These are phyloP conservation scores for Drosophila melanogaster DNA, from an alignment of 1,140 invertebrate species.

Conservation along the genomic window DNA sequence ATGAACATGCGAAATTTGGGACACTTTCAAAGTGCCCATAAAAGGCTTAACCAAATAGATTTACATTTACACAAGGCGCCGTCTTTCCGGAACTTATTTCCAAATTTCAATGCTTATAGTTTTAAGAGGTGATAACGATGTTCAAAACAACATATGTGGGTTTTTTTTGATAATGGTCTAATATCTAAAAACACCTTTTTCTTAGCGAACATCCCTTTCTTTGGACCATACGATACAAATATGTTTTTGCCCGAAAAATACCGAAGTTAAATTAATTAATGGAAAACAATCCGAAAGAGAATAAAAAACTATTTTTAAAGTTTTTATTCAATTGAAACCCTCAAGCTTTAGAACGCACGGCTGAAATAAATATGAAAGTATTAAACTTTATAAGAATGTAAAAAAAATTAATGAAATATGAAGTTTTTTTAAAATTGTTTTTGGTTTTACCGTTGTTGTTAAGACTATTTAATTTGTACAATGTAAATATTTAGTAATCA, in stretches of 20 bases:
- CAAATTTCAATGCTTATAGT: not conserved
- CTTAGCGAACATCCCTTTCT: not conserved
- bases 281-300: too few species aligned
- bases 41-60: slow-evolving; percentile 21
- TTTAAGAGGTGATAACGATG: not conserved
- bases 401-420: too few species aligned
- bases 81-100: not conserved
- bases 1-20: slow-evolving; percentile 38
- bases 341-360: too few species aligned
- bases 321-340: too few species aligned
- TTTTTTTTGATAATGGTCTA: not conserved
- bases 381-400: too few species aligned
- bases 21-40: slow-evolving; percentile 3
- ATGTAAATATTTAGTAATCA: too few species aligned
- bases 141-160: slow-evolving; percentile 13
- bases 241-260: not conserved
- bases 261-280: not conserved
- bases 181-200: not conserved
- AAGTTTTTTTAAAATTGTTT: too few species aligned
- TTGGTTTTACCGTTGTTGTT: too few species aligned
- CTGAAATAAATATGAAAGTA: too few species aligned
- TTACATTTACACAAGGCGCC: slow-evolving; percentile 31
- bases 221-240: not conserved
- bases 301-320: too few species aligned
- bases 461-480: too few species aligned